These are phyloP conservation scores for Drosophila seclusa DNA, from an alignment of 2,888 invertebrate species.

Conservation along the genomic window DNA sequence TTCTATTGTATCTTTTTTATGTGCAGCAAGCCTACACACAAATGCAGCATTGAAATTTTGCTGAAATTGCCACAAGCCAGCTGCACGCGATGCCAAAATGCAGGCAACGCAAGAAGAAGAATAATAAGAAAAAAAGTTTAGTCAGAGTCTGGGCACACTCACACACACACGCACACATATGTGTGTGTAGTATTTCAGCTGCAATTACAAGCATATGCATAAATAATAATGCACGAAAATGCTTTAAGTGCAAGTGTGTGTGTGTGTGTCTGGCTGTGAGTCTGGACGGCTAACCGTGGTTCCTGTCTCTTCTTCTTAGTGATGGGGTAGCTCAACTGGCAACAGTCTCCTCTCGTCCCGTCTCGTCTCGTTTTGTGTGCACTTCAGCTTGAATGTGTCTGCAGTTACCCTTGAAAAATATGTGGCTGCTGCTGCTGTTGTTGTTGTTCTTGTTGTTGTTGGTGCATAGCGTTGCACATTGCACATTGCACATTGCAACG, in stretches of 20 bases:
- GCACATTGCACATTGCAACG: conserved; percentile 47
- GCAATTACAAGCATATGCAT: conserved; percentile 78
- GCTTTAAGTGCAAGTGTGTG: conserved; percentile 65
- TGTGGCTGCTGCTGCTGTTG: conserved; percentile 43
- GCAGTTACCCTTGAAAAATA: conserved; percentile 79
- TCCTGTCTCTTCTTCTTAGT: conserved; percentile 33
- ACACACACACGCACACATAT: conserved; percentile 20
- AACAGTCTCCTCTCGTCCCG: conserved; percentile 47
- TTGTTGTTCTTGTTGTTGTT: conserved; percentile 44
- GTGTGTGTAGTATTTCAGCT: conserved; percentile 12
- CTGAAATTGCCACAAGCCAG: conserved; percentile 46
- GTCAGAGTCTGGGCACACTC: conserved; percentile 60
- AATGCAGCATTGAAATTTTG: conserved; percentile 71
- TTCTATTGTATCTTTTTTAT: neutral
- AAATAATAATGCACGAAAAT: conserved; percentile 80
- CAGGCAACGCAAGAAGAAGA: conserved; percentile 16
- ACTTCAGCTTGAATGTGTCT: conserved; percentile 75
- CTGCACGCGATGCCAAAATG: conserved; percentile 62
- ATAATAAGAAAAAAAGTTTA: conserved; percentile 31
- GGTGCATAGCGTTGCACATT: conserved; percentile 56
- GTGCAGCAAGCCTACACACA: conserved; percentile 56
- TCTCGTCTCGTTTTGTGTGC: conserved; percentile 45
- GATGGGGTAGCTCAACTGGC: conserved; percentile 30
- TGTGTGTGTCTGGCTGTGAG: conserved; percentile 13
- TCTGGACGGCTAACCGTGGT: conserved; percentile 22